Evolutionary conservation across 2,797 vertebrate genomes (phyloP).

Genomic region (Betta splendens): DNA sequence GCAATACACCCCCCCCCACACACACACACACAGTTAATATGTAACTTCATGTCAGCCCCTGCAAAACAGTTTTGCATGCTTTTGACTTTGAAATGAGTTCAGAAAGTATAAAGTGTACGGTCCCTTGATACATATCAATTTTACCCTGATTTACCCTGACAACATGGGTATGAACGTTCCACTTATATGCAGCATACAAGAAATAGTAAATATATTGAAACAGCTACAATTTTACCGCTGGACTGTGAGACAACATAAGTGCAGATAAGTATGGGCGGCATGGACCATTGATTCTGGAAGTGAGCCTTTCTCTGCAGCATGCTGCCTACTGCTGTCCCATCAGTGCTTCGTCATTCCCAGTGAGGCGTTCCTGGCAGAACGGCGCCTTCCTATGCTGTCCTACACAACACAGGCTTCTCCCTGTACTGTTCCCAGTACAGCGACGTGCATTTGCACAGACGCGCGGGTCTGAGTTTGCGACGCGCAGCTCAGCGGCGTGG

Average conservation of each 20-base stretch:
- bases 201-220: conserved; percentile 53
- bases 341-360: conserved; percentile 70
- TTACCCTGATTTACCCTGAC: conserved; percentile 59
- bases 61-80: conserved; percentile 39
- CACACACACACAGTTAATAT: conserved; percentile 38
- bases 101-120: conserved; percentile 51
- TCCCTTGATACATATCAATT: conserved; percentile 52
- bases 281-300: conserved; percentile 72
- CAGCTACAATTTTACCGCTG: conserved; percentile 54
- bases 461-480: conserved; percentile 47
- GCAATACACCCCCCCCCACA: background rate
- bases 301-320: conserved; percentile 59
- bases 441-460: conserved; percentile 57
- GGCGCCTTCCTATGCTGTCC: conserved; percentile 55
- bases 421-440: conserved; percentile 54
- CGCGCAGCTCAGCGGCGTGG: conserved; percentile 32
- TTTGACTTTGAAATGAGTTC: conserved; percentile 51
- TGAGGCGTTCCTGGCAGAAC: conserved; percentile 56
- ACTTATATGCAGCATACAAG: conserved; percentile 25
- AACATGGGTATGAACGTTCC: conserved; percentile 53
- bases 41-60: conserved; percentile 55
- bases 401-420: conserved; percentile 63
- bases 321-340: conserved; percentile 59
- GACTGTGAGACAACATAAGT: conserved; percentile 58
- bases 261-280: conserved; percentile 64